These are phyloP conservation scores for Mus minutoides DNA, from an alignment of 2,797 vertebrate species.

Conservation along the genomic window DNA sequence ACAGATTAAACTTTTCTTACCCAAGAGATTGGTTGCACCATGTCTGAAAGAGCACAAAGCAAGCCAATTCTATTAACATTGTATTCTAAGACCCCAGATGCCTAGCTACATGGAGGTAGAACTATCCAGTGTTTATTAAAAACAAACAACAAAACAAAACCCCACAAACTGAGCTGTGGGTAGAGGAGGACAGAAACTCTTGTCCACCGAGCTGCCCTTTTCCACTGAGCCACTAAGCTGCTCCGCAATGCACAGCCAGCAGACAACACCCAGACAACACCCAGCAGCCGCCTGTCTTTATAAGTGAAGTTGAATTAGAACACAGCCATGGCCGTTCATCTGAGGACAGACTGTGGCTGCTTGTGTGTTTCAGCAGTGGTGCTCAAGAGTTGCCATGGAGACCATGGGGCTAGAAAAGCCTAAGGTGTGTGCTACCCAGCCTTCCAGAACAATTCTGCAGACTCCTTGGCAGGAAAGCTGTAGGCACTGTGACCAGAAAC, in stretches of 20 bases:
- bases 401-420: neutral
- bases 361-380: neutral
- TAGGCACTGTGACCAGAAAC: neutral
- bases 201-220: neutral
- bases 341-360: neutral
- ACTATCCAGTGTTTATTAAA: neutral
- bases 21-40: neutral
- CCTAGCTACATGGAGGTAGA: neutral
- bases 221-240: neutral
- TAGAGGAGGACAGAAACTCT: neutral
- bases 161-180: neutral
- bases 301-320: conserved; percentile 1
- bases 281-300: neutral
- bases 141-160: neutral
- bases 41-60: conserved; percentile 29
- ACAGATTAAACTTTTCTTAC: neutral
- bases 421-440: neutral
- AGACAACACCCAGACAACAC: neutral
- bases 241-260: neutral
- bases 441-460: neutral
- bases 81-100: neutral
- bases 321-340: neutral
- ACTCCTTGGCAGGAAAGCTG: neutral
- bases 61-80: neutral
- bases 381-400: neutral